Evolutionary conservation across 2,888 invertebrate genomes (phyloP), one percentile per base, ranked within the genome.

Genomic region (Euphydryas editha): DNA sequence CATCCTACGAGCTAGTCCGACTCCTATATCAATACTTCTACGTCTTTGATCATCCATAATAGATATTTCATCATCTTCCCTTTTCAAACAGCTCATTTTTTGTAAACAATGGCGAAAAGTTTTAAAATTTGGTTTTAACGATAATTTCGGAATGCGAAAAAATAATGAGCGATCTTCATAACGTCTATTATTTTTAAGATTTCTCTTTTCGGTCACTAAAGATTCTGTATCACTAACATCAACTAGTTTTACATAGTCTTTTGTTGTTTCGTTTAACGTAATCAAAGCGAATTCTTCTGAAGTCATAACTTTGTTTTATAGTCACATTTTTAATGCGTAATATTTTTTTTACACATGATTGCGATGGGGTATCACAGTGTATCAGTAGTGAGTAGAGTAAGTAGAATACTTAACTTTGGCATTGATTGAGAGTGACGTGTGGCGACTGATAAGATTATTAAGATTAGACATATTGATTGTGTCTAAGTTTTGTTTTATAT

Each of bases 391-490:
- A n/a, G n/a, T n/a, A n/a, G n/a, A n/a, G n/a, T n/a, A n/a, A n/a
- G n/a, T 67, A 77, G 78, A 84, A 79, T 71, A 72, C 73, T 72
- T 71, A 75, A 79, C 83, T 82, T 81, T 87, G 90, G 90, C 92
- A 90, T 92, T 92, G 92, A 92, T 92, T 91, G 88, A 89, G 86
- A 81, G 80, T 88, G 89, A 88, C 88, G 88, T 78, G 57, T 84
- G 83, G 76, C 57, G 17, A 60, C 68, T 71, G 88, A 91, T 91
- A 91, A 90, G 88, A 87, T 87, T 77, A 75, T 78, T 77, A 70
- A 82, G 86, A 86, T 86, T 84, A 84, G 58, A 62, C 21, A 62
- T 80, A 74, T 77, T 82, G 87, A 86, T 87, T 86, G 86, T 69
- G 73, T 76, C 73, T 77, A 81, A 82, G 30, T 54, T 54, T 36